Evolutionary conservation across 2,113 vertebrate species (phyloP).

Genomic region (Corvus moneduloides): DNA sequence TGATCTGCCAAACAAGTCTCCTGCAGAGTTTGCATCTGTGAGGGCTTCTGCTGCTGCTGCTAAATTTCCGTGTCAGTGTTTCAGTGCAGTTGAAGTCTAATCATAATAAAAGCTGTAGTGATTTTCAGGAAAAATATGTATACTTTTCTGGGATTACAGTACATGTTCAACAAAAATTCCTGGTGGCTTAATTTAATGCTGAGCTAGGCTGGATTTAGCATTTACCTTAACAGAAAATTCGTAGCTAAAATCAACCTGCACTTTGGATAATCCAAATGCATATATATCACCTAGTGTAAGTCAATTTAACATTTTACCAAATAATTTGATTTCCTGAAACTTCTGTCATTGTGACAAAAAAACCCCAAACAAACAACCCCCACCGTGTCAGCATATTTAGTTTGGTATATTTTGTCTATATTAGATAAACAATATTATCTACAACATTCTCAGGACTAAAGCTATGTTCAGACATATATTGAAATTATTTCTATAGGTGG

Average conservation of each 20-base stretch:
- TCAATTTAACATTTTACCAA: neutral
- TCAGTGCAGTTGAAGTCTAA: neutral
- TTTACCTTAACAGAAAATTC: neutral
- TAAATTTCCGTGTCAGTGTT: neutral
- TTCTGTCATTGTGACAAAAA: neutral
- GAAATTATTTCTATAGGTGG: neutral
- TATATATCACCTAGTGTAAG: neutral
- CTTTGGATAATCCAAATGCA: neutral
- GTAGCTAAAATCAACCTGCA: neutral
- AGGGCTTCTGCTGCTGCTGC: neutral
- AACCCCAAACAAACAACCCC: fast-evolving
- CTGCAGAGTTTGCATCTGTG: neutral
- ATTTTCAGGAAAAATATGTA: neutral
- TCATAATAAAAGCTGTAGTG: neutral
- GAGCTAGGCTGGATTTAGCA: neutral
- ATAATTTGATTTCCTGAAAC: neutral
- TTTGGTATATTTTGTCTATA: neutral
- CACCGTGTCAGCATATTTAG: neutral
- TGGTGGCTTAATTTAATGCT: neutral
- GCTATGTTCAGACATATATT: neutral
- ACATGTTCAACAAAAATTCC: neutral
- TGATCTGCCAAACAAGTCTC: neutral
- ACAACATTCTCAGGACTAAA: neutral
- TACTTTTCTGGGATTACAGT: neutral
- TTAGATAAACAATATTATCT: neutral